phyloP scores from a whole-genome alignment of 2,888 invertebrate genomes.

The Asteroscopus sphinx region DNA sequence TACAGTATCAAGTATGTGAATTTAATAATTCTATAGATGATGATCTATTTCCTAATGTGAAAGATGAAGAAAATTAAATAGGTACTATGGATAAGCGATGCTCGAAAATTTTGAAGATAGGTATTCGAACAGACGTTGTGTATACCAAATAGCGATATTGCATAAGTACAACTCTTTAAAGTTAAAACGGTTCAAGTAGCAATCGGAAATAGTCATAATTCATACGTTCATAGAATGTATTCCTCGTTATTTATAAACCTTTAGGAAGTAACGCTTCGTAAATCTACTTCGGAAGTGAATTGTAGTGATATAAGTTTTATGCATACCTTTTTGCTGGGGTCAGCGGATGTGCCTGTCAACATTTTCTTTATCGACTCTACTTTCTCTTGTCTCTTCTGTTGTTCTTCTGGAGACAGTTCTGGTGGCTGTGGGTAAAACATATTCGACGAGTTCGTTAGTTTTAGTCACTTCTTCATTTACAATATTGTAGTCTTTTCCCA shows the following conservation, averaged over 20 bases:
- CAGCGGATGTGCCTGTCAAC: constrained; percentile 92
- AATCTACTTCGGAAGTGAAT: constrained; percentile 41
- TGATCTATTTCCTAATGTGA: constrained; percentile 27
- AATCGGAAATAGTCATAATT: constrained; percentile 49
- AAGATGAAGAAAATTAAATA: constrained; percentile 31
- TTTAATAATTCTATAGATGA: constrained; percentile 10
- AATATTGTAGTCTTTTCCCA: too few species aligned
- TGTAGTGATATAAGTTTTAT: constrained; percentile 22
- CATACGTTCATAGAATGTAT: constrained; percentile 44
- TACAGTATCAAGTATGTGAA: constrained; percentile 19
- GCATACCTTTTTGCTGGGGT: constrained; percentile 83
- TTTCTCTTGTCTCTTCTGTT: constrained; percentile 95
- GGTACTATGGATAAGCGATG: constrained; percentile 47
- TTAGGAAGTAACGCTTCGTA: constrained; percentile 49
- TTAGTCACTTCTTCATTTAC: neutral
- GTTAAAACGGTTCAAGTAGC: constrained; percentile 21
- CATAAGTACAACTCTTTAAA: constrained; percentile 22
- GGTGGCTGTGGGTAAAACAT: constrained; percentile 90
- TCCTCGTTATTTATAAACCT: constrained; percentile 33
- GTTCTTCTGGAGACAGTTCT: constrained; percentile 95
- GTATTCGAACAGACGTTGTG: neutral
- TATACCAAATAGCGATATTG: constrained; percentile 2
- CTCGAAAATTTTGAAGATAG: constrained; percentile 25
- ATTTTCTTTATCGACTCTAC: constrained; percentile 97
- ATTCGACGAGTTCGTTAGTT: neutral